Conservation (phyloP, 2,888 invertebrate genomes). For the Neoascia interrupta region DNA sequence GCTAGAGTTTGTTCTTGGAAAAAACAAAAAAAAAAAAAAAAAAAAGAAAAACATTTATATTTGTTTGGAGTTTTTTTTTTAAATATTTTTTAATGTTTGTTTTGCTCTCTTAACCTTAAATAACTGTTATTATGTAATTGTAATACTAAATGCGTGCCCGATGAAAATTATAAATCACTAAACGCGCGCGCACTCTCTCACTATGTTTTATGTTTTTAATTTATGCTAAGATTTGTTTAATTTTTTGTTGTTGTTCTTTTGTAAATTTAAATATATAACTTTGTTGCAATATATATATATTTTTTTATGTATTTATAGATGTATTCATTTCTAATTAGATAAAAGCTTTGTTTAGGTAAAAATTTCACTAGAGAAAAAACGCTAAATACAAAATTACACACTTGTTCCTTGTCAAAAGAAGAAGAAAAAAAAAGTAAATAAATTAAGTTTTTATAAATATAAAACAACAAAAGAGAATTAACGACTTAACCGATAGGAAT, state of each 20-base stretch:
- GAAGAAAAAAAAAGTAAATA: no score
- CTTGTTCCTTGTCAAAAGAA: no score
- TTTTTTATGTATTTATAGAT: slow-evolving; percentile 31
- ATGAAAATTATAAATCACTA: slow-evolving; percentile 43
- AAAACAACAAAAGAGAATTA: slow-evolving; percentile 1
- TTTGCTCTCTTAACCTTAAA: slow-evolving; percentile 27
- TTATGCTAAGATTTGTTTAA: slow-evolving; percentile 27
- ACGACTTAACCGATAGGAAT: slow-evolving; percentile 1
- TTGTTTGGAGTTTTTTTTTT: neutral
- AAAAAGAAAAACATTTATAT: neutral
- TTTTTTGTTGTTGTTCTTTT: slow-evolving; percentile 17
- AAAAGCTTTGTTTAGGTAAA: slow-evolving; percentile 63
- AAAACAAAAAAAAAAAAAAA: no score
- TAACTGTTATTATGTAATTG: slow-evolving; percentile 16
- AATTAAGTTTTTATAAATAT: no score
- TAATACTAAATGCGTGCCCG: slow-evolving; percentile 45
- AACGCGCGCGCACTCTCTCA: slow-evolving; percentile 21
- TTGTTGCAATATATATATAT: slow-evolving; percentile 51
- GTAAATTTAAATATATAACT: slow-evolving; percentile 63
- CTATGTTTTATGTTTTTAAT: neutral
- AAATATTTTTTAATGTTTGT: slow-evolving; percentile 7
- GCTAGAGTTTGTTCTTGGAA: neutral
- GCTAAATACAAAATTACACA: slow-evolving; percentile 63
- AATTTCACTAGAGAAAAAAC: slow-evolving; percentile 64
- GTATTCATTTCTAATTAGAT: slow-evolving; percentile 48